phyloP scores from a whole-genome alignment of 2,797 vertebrate species.

The Girardinus metallicus region DNA sequence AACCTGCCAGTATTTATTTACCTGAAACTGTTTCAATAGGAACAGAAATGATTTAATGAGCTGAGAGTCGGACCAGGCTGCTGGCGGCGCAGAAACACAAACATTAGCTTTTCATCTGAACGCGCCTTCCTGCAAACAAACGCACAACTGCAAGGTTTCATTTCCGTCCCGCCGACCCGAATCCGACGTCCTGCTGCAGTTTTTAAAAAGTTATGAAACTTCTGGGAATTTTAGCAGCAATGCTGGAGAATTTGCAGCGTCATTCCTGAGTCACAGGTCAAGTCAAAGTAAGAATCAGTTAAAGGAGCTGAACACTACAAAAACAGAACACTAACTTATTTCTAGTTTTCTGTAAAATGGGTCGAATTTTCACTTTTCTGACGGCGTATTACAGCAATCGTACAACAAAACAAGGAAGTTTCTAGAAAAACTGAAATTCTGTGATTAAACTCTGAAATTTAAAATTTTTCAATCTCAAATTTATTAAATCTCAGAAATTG shows the following conservation, averaged over 20 bases:
- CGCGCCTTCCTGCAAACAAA: background rate
- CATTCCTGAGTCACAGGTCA: background rate
- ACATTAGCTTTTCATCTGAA: background rate
- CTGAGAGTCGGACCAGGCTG: background rate
- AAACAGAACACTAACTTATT: no score
- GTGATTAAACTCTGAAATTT: no score
- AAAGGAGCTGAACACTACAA: no score
- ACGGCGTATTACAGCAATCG: rapidly evolving
- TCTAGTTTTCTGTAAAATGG: no score
- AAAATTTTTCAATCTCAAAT: no score
- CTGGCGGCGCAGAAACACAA: background rate
- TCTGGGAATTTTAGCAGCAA: background rate
- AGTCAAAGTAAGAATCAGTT: background rate
- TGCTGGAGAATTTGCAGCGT: background rate
- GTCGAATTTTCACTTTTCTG: no score
- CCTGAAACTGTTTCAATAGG: constrained; percentile 29
- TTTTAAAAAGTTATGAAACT: background rate
- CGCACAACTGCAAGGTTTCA: background rate
- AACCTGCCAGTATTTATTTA: constrained; percentile 48
- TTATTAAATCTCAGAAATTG: no score
- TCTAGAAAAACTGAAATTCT: no score
- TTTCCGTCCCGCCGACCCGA: background rate
- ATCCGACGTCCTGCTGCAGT: background rate
- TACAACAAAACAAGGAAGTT: no score
- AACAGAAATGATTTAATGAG: background rate